phyloP scores from a whole-genome alignment of 2,888 invertebrate genomes.

The Phorcus lineatus region DNA sequence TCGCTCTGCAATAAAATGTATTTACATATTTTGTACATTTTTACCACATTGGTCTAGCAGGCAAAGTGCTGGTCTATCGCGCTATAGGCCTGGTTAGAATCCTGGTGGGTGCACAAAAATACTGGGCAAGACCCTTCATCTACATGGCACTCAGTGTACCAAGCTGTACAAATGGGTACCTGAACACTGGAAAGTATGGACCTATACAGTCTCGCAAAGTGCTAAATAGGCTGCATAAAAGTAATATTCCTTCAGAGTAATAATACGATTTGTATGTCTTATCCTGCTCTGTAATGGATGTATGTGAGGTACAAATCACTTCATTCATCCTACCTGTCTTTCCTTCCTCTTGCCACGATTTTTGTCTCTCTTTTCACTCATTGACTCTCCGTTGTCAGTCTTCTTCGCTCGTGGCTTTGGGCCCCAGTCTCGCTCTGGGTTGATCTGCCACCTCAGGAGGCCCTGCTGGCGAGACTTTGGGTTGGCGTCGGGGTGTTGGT shows the following conservation, averaged over 20 bases:
- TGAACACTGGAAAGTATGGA: no score
- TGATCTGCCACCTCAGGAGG: constrained; percentile 85
- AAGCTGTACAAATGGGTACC: no score
- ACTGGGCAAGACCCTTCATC: no score
- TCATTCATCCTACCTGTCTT: background rate
- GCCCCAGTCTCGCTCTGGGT: constrained; percentile 93
- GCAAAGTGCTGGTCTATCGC: no score
- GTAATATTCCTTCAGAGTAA: no score
- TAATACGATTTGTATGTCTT: no score
- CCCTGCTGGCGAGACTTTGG: constrained; percentile 85
- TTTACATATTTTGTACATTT: background rate
- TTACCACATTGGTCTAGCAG: no score
- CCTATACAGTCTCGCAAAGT: no score
- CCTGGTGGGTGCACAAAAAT: no score
- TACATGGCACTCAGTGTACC: no score
- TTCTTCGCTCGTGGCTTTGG: constrained; percentile 85
- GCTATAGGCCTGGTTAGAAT: no score
- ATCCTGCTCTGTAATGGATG: no score
- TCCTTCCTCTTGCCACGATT: constrained; percentile 41
- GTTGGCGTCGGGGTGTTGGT: constrained; percentile 83
- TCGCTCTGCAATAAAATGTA: background rate
- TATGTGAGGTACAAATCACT: background rate
- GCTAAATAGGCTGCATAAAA: background rate
- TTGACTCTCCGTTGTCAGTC: constrained; percentile 34
- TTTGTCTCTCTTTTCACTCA: constrained; percentile 35